These are phyloP conservation scores for Otis tarda DNA, from an alignment of 2,113 vertebrate species.

Conservation along the genomic window DNA sequence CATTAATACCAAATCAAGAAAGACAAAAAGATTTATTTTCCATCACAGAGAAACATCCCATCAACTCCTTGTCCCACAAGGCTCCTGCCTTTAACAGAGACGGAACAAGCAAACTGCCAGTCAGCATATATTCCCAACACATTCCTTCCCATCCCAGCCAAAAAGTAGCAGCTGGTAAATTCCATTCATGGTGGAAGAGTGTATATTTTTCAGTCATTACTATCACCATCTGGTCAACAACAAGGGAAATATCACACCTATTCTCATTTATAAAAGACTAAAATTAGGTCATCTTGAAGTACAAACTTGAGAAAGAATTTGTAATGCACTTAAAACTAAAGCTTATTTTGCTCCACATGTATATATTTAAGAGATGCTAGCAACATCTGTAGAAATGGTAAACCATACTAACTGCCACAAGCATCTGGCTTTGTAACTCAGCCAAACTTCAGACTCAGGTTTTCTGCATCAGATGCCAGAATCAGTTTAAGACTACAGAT, in stretches of 20 bases:
- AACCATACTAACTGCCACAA: not conserved
- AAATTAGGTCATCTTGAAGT: not conserved
- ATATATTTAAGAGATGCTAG: not conserved
- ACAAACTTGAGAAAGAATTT: not conserved
- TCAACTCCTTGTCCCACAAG: not conserved
- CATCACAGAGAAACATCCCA: not conserved
- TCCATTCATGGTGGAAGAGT: not conserved
- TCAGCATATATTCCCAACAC: not conserved
- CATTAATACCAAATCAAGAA: not conserved
- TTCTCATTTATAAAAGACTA: not conserved
- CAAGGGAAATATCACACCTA: not conserved
- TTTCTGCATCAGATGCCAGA: not conserved
- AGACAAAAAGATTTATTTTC: not conserved
- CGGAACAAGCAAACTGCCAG: not conserved
- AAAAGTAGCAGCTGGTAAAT: conserved; percentile 4
- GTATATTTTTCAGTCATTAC: not conserved
- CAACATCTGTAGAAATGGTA: not conserved
- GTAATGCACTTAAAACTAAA: not conserved
- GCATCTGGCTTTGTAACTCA: not conserved
- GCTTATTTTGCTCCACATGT: not conserved
- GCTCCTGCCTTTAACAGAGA: not conserved
- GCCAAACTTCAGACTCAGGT: not conserved
- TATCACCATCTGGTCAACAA: not conserved
- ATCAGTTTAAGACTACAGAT: not conserved
- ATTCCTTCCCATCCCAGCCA: not conserved